A percentile compares a stretch with the other conserved stretches of the same genome.
phyloP scores from a whole-genome alignment of 2,113 vertebrate genomes.

The Pleuronectes platessa region DNA sequence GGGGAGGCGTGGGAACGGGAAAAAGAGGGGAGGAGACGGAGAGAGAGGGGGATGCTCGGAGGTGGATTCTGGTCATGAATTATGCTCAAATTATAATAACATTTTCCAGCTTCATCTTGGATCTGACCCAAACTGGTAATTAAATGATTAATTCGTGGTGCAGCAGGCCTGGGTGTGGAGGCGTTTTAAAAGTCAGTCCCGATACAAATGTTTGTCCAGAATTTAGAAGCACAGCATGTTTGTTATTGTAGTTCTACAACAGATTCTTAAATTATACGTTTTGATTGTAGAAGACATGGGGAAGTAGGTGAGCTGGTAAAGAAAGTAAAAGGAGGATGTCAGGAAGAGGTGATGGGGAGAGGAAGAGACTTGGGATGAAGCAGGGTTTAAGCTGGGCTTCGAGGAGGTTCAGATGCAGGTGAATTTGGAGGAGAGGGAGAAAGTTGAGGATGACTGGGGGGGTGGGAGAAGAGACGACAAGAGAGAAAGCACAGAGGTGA shows the following conservation, averaged over 20 bases:
- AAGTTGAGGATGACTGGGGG: slow-evolving; percentile 14
- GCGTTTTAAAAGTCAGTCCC: slow-evolving; percentile 1
- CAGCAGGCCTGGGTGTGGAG: not conserved
- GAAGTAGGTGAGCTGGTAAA: not conserved
- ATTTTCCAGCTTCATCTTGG: slow-evolving; percentile 28
- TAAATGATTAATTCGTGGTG: slow-evolving; percentile 31
- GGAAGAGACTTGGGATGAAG: slow-evolving; percentile 18
- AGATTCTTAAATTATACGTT: not conserved
- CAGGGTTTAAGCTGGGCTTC: slow-evolving; percentile 18
- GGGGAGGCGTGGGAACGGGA: not conserved
- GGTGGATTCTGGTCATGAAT: slow-evolving; percentile 35
- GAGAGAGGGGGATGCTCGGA: not conserved
- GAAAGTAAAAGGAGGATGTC: not conserved
- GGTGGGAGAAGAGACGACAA: not conserved
- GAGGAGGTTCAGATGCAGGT: slow-evolving; percentile 24
- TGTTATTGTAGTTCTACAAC: not conserved
- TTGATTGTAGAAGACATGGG: not conserved
- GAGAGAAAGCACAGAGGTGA: not conserved
- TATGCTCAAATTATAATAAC: slow-evolving; percentile 31
- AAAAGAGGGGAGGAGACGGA: not conserved
- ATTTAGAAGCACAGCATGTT: not conserved
- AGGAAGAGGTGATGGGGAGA: slow-evolving; percentile 6
- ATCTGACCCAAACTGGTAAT: slow-evolving; percentile 37
- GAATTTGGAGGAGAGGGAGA: slow-evolving; percentile 19
- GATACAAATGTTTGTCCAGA: slow-evolving; percentile 1